Evolutionary conservation across 2,797 vertebrate species (phyloP).

Genomic region (Trachops cirrhosus): DNA sequence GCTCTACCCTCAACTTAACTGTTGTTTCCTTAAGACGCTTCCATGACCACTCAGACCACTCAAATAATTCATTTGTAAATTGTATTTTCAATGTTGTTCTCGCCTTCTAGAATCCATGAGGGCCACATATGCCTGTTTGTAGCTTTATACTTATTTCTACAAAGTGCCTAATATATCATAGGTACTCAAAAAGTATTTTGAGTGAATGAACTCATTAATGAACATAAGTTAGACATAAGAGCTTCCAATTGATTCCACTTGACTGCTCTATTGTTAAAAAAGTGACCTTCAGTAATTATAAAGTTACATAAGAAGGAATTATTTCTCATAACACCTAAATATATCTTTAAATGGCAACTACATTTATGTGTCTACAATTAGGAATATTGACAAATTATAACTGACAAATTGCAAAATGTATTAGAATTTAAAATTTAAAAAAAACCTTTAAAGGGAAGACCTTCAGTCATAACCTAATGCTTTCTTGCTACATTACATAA

Average conservation of each 20-base stretch:
- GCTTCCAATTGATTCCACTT: neutral
- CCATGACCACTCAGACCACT: neutral
- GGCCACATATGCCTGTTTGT: neutral
- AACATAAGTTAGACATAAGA: neutral
- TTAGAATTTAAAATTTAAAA: neutral
- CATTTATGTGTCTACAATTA: neutral
- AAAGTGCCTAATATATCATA: neutral
- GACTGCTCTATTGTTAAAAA: neutral
- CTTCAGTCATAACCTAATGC: neutral
- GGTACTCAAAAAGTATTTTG: neutral
- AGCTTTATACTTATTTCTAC: neutral
- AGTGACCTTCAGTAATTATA: neutral
- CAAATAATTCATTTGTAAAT: neutral
- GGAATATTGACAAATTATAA: neutral
- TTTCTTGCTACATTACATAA: constrained; percentile 1
- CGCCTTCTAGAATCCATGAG: neutral
- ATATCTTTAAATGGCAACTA: neutral
- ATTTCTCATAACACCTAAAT: neutral
- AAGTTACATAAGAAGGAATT: neutral
- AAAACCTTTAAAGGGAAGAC: neutral
- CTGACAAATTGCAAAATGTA: neutral
- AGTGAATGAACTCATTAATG: neutral
- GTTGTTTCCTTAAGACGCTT: neutral
- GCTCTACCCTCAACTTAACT: neutral
- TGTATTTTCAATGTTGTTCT: neutral